phyloP scores from a whole-genome alignment of 2,888 invertebrate genomes.

The Heliconius ismenius region DNA sequence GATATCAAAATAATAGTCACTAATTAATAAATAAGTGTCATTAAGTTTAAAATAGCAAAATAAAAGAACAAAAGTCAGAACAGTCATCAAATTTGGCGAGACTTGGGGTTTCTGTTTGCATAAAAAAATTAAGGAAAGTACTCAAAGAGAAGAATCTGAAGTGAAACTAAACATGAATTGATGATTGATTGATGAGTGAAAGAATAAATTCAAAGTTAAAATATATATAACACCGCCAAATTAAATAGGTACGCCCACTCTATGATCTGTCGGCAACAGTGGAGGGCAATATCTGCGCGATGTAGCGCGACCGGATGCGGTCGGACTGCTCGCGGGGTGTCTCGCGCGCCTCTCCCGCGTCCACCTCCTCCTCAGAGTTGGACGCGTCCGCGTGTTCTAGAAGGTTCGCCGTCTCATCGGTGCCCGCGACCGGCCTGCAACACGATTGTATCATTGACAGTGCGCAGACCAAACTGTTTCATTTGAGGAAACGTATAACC shows the following conservation, averaged over 20 bases:
- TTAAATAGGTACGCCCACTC: neutral
- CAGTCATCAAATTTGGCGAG: neutral
- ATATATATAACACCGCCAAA: neutral
- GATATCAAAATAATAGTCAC: neutral
- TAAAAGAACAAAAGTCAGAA: neutral
- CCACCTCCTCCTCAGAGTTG: conserved; percentile 65
- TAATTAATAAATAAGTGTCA: neutral
- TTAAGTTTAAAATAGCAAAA: neutral
- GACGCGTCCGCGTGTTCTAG: conserved; percentile 66
- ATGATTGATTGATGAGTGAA: neutral
- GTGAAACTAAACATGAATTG: too few species aligned
- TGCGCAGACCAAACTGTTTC: too few species aligned
- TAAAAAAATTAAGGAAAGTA: too few species aligned
- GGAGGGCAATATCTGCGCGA: conserved; percentile 74
- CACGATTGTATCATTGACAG: too few species aligned
- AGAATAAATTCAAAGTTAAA: neutral
- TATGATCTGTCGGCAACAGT: conserved; percentile 66
- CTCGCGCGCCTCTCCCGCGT: conserved; percentile 55
- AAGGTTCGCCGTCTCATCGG: conserved; percentile 69
- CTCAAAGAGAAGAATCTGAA: too few species aligned
- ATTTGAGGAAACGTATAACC: neutral
- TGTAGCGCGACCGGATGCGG: conserved; percentile 75
- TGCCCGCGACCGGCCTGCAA: conserved; percentile 33
- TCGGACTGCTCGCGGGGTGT: conserved; percentile 65
- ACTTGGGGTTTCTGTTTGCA: neutral